Conservation (phyloP, 2,113 vertebrate species). For the Zeus faber region DNA sequence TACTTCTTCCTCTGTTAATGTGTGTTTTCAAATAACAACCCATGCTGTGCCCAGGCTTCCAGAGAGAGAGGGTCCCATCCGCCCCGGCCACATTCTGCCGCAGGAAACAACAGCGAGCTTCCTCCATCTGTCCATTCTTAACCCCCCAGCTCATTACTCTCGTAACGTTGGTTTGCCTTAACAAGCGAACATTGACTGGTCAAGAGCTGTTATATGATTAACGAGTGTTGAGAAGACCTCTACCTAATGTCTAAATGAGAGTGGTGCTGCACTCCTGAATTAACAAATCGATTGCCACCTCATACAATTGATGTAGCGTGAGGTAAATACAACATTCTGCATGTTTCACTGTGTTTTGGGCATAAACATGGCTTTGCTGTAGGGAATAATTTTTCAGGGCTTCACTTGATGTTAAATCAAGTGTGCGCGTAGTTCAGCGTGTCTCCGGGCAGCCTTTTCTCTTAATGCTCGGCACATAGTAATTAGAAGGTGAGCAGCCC, state of each 20-base stretch:
- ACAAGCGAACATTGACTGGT: conserved; percentile 46
- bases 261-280: too few relatives aligned
- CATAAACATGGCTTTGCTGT: conserved; percentile 38
- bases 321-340: too few relatives aligned
- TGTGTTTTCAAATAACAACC: conserved; percentile 37
- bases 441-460: conserved; percentile 31
- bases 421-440: conserved; percentile 31
- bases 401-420: conserved; percentile 34
- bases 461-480: conserved; percentile 55
- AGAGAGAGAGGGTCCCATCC: conserved; percentile 58
- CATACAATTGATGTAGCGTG: too few relatives aligned
- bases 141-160: conserved; percentile 37
- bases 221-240: too few relatives aligned
- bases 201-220: too few relatives aligned
- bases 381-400: conserved; percentile 27
- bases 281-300: too few relatives aligned
- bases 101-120: conserved; percentile 46
- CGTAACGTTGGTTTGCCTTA: conserved; percentile 39
- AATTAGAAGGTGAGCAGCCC: conserved; percentile 61
- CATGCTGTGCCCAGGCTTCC: conserved; percentile 28
- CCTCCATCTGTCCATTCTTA: conserved; percentile 34
- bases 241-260: too few relatives aligned
- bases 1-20: conserved; percentile 32
- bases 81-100: conserved; percentile 43
- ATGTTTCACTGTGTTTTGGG: conserved; percentile 45